phyloP scores from a whole-genome alignment of 2,888 invertebrate genomes.

The Hanleya hanleyi region DNA sequence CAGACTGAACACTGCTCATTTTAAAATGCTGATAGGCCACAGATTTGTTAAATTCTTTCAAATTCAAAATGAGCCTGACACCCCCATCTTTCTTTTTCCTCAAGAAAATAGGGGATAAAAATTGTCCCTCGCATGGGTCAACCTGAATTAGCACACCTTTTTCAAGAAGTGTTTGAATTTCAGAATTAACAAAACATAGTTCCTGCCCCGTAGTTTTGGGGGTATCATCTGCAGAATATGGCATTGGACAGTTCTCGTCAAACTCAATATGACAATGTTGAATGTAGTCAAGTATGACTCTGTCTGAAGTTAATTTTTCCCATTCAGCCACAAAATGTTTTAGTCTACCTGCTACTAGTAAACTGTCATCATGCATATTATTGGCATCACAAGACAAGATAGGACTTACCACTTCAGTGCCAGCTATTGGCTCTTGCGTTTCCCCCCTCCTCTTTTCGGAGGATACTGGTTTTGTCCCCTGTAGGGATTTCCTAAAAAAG shows the following conservation, averaged over 20 bases:
- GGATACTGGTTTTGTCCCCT: too few relatives aligned
- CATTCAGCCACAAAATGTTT: background rate
- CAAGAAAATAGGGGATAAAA: too few relatives aligned
- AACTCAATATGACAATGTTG: too few relatives aligned
- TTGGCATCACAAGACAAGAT: too few relatives aligned
- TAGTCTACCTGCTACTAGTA: background rate
- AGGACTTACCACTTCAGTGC: too few relatives aligned
- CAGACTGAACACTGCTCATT: conserved; percentile 5
- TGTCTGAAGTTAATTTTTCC: background rate
- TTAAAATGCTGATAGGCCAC: conserved; percentile 12
- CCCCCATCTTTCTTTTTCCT: too few relatives aligned
- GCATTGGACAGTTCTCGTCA: background rate
- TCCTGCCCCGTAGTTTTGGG: too few relatives aligned
- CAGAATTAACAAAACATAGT: background rate
- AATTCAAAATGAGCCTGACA: conserved; percentile 2
- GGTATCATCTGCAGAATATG: too few relatives aligned
- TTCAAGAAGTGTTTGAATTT: background rate
- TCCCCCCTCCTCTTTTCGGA: background rate
- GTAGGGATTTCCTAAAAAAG: too few relatives aligned
- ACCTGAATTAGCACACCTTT: conserved; percentile 7
- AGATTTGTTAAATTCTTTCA: conserved; percentile 2
- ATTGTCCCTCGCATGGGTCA: too few relatives aligned
- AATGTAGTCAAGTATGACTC: background rate
- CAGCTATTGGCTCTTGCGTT: too few relatives aligned
- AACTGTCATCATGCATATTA: background rate